Evolutionary conservation across 2,888 invertebrate species (phyloP), one percentile per base, ranked within the genome.

Genomic region (Adela reaumurella): DNA sequence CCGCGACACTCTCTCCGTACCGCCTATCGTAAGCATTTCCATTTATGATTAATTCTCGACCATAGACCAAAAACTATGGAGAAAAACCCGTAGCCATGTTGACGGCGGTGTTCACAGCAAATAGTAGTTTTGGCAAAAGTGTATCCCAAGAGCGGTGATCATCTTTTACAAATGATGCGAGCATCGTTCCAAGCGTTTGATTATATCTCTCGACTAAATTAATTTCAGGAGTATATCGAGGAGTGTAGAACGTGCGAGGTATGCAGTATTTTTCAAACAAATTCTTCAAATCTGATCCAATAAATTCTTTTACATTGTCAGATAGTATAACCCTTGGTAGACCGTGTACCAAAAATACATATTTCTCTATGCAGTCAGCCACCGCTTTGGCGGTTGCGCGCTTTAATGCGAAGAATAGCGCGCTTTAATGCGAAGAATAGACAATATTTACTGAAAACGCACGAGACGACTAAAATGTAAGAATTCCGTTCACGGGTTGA

Each of bases 81-180:
- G n/a, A n/a, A n/a, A 24, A 24, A 24, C 24, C 24, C 4, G 24
- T 24, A 8, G 24, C 24, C 8, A 6, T 8, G 14, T 61, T 58
- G 0, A 46, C 43, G 0, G 58, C 51, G 2, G 57, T 55, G 45
- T 61, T 62, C 1, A 57, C 49, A 0, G 60, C 60, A 28, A 61
- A 57, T 10, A 41, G 50, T 2, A 62, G 48, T 29, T 63, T 57
- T 1, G 52, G 43, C 11, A 61, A 16, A 10, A 52, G 19, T 6
- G 49, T 20, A 46, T 61, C 61, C 60, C 60, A 61, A 14, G 51
- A 43, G n/a, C 55, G 50, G 20, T 48, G 48, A 44, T 48, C 44
- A 44, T 44, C 18, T 17, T 44, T 17, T 2, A 44, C 20, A 24
- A 24, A 24, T 4, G 24, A 6, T 24, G 24, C 24, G 4, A 24